These are phyloP conservation scores for Festucalex cinctus DNA, from an alignment of 2,113 vertebrate genomes.

Conservation along the genomic window DNA sequence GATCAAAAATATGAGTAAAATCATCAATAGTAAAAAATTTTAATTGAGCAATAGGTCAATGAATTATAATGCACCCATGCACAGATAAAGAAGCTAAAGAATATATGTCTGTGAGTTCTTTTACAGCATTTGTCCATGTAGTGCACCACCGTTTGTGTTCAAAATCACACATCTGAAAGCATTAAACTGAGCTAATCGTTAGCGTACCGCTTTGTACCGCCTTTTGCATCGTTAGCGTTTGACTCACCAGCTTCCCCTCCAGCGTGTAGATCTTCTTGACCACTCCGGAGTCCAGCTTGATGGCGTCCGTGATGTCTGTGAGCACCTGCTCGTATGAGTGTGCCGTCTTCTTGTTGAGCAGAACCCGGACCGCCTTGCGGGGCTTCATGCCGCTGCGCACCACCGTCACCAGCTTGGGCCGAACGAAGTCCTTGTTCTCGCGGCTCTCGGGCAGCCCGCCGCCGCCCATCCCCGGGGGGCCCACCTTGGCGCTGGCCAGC, in stretches of 20 bases:
- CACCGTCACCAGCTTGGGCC: conserved; percentile 95
- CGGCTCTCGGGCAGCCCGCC: conserved; percentile 69
- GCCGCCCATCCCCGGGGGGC: conserved; percentile 36
- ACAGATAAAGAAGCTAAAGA: background rate
- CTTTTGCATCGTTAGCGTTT: background rate
- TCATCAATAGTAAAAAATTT: no score
- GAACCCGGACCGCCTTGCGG: conserved; percentile 89
- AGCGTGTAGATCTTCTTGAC: conserved; percentile 95
- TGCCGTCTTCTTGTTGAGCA: conserved; percentile 97
- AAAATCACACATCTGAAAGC: background rate
- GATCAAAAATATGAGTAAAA: no score
- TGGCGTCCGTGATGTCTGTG: conserved; percentile 93
- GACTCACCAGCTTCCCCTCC: conserved; percentile 93
- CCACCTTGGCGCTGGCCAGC: conserved; percentile 80
- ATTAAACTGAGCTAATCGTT: no score
- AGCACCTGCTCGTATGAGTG: conserved; percentile 98
- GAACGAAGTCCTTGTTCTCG: conserved; percentile 93
- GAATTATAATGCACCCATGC: no score
- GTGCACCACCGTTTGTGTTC: background rate
- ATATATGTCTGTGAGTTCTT: background rate
- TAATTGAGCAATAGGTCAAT: no score
- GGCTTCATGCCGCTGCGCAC: conserved; percentile 95
- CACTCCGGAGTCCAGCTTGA: conserved; percentile 95
- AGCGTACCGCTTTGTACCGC: no score
- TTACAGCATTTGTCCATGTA: no score